phyloP scores from a whole-genome alignment of 2,797 vertebrate genomes.

The Girardinus metallicus region DNA sequence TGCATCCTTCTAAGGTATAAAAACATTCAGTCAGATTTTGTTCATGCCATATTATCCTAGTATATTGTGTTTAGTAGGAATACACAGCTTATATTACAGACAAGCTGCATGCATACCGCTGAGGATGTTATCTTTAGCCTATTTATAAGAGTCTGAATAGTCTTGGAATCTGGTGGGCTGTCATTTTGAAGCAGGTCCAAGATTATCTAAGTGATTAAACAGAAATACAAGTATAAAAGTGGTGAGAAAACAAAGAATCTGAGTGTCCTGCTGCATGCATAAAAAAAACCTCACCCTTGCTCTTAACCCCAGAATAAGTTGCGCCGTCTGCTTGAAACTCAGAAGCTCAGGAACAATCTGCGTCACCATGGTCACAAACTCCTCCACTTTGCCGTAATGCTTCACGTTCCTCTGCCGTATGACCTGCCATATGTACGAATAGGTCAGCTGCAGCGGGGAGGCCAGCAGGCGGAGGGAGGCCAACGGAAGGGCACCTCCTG shows the following conservation, averaged over 20 bases:
- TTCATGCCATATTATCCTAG: not conserved
- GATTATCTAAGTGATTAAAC: conserved; percentile 61
- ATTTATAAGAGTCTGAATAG: conserved; percentile 71
- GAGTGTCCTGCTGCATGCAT: not conserved
- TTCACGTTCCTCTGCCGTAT: conserved; percentile 71
- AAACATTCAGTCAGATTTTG: not conserved
- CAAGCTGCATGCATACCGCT: conserved; percentile 50
- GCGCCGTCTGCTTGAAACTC: conserved; percentile 81
- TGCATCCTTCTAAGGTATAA: conserved; percentile 62
- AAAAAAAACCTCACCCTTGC: conserved; percentile 76
- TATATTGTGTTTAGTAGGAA: not conserved
- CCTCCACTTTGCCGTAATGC: conserved; percentile 81
- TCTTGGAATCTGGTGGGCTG: conserved; percentile 51
- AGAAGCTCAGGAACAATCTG: conserved; percentile 81
- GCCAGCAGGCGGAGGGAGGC: conserved; percentile 75
- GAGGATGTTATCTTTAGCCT: conserved; percentile 64
- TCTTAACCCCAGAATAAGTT: conserved; percentile 83
- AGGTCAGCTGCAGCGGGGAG: conserved; percentile 79
- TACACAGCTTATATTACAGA: not conserved
- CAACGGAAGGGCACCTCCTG: conserved; percentile 60
- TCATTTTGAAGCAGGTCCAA: conserved; percentile 73
- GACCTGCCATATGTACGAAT: conserved; percentile 83
- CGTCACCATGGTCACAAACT: conserved; percentile 81
- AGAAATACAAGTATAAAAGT: not conserved
- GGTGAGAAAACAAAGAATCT: not conserved